phyloP scores from a whole-genome alignment of 2,888 invertebrate species.

The Caenorhabditis sp. region DNA sequence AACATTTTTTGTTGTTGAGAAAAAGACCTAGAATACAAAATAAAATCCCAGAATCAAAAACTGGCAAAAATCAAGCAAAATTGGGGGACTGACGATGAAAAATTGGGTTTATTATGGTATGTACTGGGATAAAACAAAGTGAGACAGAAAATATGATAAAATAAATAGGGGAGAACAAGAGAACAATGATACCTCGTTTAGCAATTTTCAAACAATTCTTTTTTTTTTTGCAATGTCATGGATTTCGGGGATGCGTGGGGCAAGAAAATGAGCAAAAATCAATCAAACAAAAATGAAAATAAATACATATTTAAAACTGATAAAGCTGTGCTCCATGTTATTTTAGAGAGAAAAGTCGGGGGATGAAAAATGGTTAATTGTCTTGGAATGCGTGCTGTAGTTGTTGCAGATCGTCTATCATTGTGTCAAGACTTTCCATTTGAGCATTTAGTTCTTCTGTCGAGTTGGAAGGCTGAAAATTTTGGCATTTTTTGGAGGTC shows the following conservation, averaged over 20 bases:
- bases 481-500: background rate
- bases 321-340: background rate
- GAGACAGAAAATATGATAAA: too few species aligned
- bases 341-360: background rate
- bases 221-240: background rate
- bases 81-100: too few species aligned
- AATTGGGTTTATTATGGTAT: too few species aligned
- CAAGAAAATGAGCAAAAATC: background rate
- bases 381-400: conserved; percentile 51
- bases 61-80: too few species aligned
- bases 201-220: background rate
- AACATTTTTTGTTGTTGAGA: background rate
- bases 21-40: conserved; percentile 1
- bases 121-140: too few species aligned
- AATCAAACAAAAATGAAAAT: background rate
- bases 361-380: background rate
- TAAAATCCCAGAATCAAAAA: conserved; percentile 4
- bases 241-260: background rate
- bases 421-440: conserved; percentile 58
- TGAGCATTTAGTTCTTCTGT: conserved; percentile 60
- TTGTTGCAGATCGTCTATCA: conserved; percentile 67
- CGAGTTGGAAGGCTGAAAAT: conserved; percentile 50
- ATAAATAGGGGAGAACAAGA: background rate
- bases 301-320: background rate
- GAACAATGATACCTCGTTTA: background rate